Conservation (phyloP, 2,888 invertebrate species). For the Cosmopolites sordidus region DNA sequence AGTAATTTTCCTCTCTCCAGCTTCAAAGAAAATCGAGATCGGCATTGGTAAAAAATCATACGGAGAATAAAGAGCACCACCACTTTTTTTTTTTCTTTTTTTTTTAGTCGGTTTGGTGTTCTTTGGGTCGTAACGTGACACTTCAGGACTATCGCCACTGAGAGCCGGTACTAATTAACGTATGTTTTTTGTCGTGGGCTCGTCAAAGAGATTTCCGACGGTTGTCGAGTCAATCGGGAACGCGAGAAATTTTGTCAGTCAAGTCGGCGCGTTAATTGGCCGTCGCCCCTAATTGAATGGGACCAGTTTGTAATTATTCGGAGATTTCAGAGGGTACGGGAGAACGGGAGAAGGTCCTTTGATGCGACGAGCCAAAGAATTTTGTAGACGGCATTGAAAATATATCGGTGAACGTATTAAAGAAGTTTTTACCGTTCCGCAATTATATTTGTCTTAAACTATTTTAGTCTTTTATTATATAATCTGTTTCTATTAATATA, state of each 20-base stretch:
- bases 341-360: no score
- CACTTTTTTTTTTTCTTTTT: not conserved
- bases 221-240: not conserved
- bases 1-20: no score
- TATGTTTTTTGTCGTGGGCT: not conserved
- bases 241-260: not conserved
- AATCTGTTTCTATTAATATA: no score
- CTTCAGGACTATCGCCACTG: not conserved
- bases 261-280: not conserved
- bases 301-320: not conserved
- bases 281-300: not conserved
- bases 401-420: no score
- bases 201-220: not conserved
- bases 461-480: no score
- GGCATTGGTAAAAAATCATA: no score
- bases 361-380: no score
- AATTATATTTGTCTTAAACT: no score
- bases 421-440: no score
- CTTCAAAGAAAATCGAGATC: no score
- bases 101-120: not conserved
- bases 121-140: not conserved
- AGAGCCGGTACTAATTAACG: not conserved
- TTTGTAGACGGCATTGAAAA: no score
- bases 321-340: not conserved
- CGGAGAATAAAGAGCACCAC: no score